Evolutionary conservation across 2,797 vertebrate genomes (phyloP), one percentile per base, ranked within the genome.

Genomic region (Pelochelys cantorii): DNA sequence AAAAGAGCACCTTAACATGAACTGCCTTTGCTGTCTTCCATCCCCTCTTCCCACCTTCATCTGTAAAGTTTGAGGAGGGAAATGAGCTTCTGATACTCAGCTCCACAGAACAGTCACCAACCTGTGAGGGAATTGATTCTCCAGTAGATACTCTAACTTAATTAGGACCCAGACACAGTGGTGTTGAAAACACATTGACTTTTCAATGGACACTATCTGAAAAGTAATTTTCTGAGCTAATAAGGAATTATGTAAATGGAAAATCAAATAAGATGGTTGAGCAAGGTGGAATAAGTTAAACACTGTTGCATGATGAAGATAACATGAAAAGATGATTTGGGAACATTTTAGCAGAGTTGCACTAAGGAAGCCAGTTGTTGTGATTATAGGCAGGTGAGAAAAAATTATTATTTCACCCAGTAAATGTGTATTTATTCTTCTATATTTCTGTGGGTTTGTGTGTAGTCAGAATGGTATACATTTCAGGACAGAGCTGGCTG

Each of bases 211-310:
- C 65, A 11, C 48, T 85, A 85, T 68, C 82, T 90, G 84, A 74
- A 86, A 85, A 92, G 78, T 93, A 93, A 86, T 92, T 93, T 95
- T 89, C 2, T 0, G 60, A 90, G 74, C 65, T 78, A 86, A 82
- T 31, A 85, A 83, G 74, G 48, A 93, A 92, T 92, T 92, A 93
- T 84, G 92, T 56, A 93, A 89, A 93, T 88, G 37, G 78, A 77
- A 93, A 96, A 95, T 93, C 82, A 86, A 74, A 85, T 94, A 92
- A 94, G 7, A 3, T 62, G 68, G 18, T 71, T 71, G 59, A 86
- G 90, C 34, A 55, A 68, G 77, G 83, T 37, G 71, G 65, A 92
- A 88, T 53, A 93, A 89, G 85, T 52, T 0, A 88, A 86, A 29
- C 34, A 74, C 52, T 83, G 11, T 92, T 94, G 79, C 77, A 81